phyloP scores from a whole-genome alignment of 1,140 invertebrate species.

The Procambarus clarkii region DNA sequence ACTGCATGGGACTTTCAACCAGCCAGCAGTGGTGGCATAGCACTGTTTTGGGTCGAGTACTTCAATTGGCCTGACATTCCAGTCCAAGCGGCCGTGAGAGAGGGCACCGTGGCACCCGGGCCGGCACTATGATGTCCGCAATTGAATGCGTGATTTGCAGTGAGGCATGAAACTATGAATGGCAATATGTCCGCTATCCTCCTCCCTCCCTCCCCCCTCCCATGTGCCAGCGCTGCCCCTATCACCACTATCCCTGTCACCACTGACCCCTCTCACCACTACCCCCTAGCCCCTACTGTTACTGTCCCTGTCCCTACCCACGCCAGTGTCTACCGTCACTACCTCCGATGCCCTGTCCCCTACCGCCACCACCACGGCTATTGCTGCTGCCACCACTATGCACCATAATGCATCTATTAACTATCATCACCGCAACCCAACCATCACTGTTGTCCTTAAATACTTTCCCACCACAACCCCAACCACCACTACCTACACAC shows the following conservation, averaged over 20 bases:
- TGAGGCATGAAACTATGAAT: slow-evolving; percentile 69
- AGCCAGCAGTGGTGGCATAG: slow-evolving; percentile 1
- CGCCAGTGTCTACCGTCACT: not conserved
- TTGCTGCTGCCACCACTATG: not conserved
- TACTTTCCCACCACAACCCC: no score
- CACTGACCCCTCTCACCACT: not conserved
- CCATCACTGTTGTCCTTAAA: no score
- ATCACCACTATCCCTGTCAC: not conserved
- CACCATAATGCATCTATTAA: no score
- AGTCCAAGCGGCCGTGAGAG: slow-evolving; percentile 65
- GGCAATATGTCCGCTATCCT: slow-evolving; percentile 56
- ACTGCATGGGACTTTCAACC: slow-evolving; percentile 21
- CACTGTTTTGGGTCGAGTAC: slow-evolving; percentile 57
- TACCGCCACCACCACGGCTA: not conserved
- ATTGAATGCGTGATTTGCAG: slow-evolving; percentile 70
- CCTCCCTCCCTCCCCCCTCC: slow-evolving; percentile 2
- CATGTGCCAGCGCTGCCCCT: slow-evolving; percentile 3
- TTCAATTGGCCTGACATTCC: slow-evolving; percentile 69
- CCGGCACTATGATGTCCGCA: slow-evolving; percentile 65
- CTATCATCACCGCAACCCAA: no score
- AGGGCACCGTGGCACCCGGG: slow-evolving; percentile 50
- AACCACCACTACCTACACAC: no score
- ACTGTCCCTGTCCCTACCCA: not conserved
- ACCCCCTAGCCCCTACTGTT: not conserved
- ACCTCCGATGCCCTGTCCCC: not conserved